Evolutionary conservation across 2,797 vertebrate genomes (phyloP).

Genomic region (Thripadectes ignobilis): DNA sequence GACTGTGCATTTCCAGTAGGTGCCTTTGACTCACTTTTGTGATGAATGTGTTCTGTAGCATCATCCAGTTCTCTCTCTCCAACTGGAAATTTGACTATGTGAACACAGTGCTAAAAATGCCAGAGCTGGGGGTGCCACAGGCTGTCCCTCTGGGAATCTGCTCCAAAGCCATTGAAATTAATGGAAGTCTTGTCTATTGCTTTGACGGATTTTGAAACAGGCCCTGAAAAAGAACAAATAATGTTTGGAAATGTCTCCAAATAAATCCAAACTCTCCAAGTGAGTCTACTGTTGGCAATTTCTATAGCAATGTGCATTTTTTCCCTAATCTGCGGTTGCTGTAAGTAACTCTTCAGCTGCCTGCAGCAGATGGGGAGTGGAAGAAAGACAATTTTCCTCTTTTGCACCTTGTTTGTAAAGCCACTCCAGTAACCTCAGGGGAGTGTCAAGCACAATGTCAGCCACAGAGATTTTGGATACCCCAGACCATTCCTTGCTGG

Average conservation of each 20-base stretch:
- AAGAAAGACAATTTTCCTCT: constrained; percentile 25
- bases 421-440: neutral
- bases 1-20: neutral
- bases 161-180: constrained; percentile 2
- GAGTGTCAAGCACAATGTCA: neutral
- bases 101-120: neutral
- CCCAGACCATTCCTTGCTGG: neutral
- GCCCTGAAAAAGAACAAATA: constrained; percentile 18
- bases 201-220: neutral
- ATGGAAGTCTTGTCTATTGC: constrained; percentile 3
- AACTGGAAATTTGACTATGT: neutral
- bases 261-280: constrained; percentile 20
- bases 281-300: neutral
- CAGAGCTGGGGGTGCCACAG: neutral
- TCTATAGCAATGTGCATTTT: constrained; percentile 37
- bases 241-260: constrained; percentile 32
- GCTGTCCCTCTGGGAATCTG: neutral
- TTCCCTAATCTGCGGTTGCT: constrained; percentile 30
- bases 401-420: neutral
- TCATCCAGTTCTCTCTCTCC: neutral
- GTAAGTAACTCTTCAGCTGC: constrained; percentile 44
- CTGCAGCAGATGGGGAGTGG: constrained; percentile 26
- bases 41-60: neutral
- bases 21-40: neutral
- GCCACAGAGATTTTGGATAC: neutral